A percentile compares a stretch with the other conserved stretches of the same genome.
These are phyloP conservation scores for Liparis tanakae DNA, from an alignment of 2,797 vertebrate species.

Conservation along the genomic window DNA sequence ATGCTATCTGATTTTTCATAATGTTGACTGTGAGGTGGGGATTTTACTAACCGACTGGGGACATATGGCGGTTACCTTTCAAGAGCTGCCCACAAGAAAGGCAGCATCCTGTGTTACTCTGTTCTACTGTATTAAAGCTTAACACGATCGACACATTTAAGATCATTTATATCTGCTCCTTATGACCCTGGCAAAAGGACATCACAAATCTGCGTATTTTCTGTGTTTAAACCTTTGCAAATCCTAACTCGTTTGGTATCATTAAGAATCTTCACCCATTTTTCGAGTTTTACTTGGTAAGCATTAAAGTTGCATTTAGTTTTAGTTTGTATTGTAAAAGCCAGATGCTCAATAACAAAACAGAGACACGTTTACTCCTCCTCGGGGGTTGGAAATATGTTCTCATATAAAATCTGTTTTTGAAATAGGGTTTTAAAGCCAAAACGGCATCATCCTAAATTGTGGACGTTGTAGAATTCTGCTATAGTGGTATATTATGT, in stretches of 20 bases:
- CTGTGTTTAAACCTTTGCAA: not conserved
- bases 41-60: constrained; percentile 51
- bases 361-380: constrained; percentile 63
- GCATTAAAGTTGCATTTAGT: constrained; percentile 55
- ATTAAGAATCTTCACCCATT: constrained; percentile 32
- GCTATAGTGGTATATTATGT: not conserved
- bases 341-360: constrained; percentile 63
- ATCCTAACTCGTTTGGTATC: constrained; percentile 2
- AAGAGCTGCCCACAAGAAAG: constrained; percentile 52
- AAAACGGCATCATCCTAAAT: constrained; percentile 10
- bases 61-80: constrained; percentile 71
- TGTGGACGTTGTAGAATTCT: not conserved
- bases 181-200: constrained; percentile 31
- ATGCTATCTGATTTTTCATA: constrained; percentile 9
- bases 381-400: constrained; percentile 42
- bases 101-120: constrained; percentile 57
- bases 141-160: constrained; percentile 49
- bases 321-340: constrained; percentile 56
- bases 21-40: constrained; percentile 5
- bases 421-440: constrained; percentile 28
- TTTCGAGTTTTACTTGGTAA: constrained; percentile 41
- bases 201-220: constrained; percentile 22
- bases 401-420: constrained; percentile 43
- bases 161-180: constrained; percentile 49
- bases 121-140: constrained; percentile 51